Conservation (phyloP, 2,797 vertebrate species). For the Graptemys geographica region DNA sequence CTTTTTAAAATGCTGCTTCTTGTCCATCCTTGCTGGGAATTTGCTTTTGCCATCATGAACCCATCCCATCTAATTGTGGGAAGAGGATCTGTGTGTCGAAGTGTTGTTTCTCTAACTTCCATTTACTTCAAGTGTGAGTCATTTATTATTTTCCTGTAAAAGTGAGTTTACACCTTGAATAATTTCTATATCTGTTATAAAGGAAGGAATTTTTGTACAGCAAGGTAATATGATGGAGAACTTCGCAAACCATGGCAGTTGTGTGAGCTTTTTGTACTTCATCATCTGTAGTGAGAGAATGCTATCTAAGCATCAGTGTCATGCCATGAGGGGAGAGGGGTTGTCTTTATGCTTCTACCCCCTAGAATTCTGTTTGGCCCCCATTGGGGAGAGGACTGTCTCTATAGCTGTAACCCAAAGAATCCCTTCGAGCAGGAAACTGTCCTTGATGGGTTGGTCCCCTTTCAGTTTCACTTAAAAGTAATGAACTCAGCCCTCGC, state of each 20-base stretch:
- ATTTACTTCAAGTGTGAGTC: conserved; percentile 56
- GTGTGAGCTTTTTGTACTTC: conserved; percentile 19
- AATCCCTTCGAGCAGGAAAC: not conserved
- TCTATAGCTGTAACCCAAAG: not conserved
- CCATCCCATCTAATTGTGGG: conserved; percentile 65
- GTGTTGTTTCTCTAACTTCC: conserved; percentile 57
- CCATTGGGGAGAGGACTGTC: not conserved
- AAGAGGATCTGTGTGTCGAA: conserved; percentile 57
- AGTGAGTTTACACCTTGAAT: not conserved
- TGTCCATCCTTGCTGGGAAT: conserved; percentile 57
- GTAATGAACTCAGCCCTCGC: not conserved
- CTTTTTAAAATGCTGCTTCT: conserved; percentile 62
- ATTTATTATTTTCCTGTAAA: conserved; percentile 49
- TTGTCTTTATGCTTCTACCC: not conserved
- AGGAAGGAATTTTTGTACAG: conserved; percentile 28
- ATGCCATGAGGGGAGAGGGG: not conserved
- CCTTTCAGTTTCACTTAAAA: not conserved
- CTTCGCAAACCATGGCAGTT: conserved; percentile 11
- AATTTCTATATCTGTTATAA: conserved; percentile 39
- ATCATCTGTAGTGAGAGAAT: not conserved
- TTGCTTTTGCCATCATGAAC: conserved; percentile 63
- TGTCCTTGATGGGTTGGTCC: not conserved
- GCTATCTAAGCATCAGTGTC: not conserved
- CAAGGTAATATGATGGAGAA: not conserved
- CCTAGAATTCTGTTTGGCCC: not conserved